Evolutionary conservation across 1,140 invertebrate species (phyloP).

Genomic region (Zaprionus vittiger): DNA sequence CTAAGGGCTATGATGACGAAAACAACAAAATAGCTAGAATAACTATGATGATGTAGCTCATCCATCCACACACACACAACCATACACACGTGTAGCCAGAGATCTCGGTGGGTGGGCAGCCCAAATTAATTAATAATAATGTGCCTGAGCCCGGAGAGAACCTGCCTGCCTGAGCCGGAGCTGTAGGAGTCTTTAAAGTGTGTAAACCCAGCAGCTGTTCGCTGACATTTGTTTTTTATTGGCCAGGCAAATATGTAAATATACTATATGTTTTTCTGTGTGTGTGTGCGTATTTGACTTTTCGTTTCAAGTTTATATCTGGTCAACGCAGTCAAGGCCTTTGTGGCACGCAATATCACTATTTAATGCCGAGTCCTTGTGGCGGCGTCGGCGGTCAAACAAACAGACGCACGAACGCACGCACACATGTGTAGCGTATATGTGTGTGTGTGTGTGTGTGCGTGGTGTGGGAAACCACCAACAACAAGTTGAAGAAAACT

Average conservation of each 20-base stretch:
- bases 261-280: background rate
- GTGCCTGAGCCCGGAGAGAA: conserved; percentile 29
- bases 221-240: conserved; percentile 53
- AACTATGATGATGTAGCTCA: conserved; percentile 43
- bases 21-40: conserved; percentile 46
- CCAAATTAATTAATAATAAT: conserved; percentile 82
- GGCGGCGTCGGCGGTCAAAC: conserved; percentile 2
- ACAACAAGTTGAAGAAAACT: conserved; percentile 15
- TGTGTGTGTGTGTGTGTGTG: background rate
- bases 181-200: conserved; percentile 39
- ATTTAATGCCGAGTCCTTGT: conserved; percentile 67
- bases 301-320: conserved; percentile 68
- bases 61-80: conserved; percentile 1
- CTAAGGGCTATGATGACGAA: conserved; percentile 28
- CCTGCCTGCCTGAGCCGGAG: background rate
- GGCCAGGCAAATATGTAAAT: conserved; percentile 22
- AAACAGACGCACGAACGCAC: conserved; percentile 2
- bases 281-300: conserved; percentile 55
- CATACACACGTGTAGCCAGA: conserved; percentile 3
- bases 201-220: conserved; percentile 65
- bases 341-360: conserved; percentile 68
- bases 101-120: conserved; percentile 45
- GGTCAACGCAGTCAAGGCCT: conserved; percentile 69
- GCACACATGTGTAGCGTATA: background rate
- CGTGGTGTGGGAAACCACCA: background rate